Conservation (phyloP, 1,140 invertebrate genomes). For the Temnothorax curvispinosus region DNA sequence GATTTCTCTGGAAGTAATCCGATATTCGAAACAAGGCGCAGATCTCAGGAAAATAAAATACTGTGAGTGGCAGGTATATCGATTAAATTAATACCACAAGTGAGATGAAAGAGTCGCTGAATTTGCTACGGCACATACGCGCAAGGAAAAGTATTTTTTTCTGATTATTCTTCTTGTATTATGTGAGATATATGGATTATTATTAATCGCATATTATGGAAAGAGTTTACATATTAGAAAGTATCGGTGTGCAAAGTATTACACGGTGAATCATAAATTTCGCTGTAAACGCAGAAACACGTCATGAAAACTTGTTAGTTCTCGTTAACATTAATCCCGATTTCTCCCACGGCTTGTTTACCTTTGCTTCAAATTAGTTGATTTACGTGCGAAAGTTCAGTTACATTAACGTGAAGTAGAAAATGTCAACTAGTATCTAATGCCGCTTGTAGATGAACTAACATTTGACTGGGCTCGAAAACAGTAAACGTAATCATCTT, state of each 20-base stretch:
- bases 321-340: constrained; percentile 25
- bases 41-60: neutral
- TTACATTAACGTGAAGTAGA: neutral
- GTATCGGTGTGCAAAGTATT: constrained; percentile 1
- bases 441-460: neutral
- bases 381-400: neutral
- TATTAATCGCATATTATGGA: neutral
- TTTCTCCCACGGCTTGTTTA: constrained; percentile 52
- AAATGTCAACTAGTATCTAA: constrained; percentile 13
- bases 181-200: constrained; percentile 2
- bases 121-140: neutral
- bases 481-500: neutral
- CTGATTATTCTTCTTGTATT: neutral
- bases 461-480: neutral
- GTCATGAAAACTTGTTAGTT: constrained; percentile 19
- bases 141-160: neutral
- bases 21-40: neutral
- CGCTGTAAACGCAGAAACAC: neutral
- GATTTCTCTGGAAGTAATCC: neutral
- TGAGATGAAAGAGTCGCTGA: neutral
- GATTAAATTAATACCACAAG: neutral
- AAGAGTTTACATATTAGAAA: constrained; percentile 21
- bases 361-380: neutral
- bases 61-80: neutral
- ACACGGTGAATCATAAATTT: constrained; percentile 27